Base-by-base conservation (phyloP, 2,113 vertebrate species). In the Eira barbara region DNA sequence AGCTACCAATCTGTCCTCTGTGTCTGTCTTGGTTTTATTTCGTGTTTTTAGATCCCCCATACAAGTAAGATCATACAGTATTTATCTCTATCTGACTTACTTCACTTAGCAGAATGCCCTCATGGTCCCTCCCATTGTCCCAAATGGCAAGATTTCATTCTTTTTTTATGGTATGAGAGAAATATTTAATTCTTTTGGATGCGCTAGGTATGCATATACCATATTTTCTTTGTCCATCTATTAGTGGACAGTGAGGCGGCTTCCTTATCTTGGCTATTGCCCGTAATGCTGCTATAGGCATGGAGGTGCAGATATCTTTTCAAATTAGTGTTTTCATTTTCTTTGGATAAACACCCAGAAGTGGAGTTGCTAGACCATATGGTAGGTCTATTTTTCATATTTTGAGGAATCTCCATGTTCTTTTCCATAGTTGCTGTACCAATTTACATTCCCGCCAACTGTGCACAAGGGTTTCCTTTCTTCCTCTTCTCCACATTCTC, bases 171-270 rank as follows among this genome's bases (percentile, higher is more conserved):
- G 25, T 42, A 21, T 74, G 21, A 73, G 23, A 69, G 67, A 69
- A 21, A 69, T n/a, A n/a, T 69, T 69, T 69, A n/a, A 20, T 36
- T 69, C 42, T 78, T 17, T 47, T 18, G 14, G 27, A 47, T n/a
- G 45, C 12, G 0, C 2, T 57, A 10, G 3, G 3, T 52, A 4
- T 52, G 1, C 34, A 5, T 25, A 14, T 42, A 23, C 21, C 27
- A 59, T 15, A 27, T 92, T 73, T 83, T 82, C 65, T 92, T 92
- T 92, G 29, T 45, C 20, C 20, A 57, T 59, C 29, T 65, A 59
- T 55, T 67, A 31, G 42, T 57, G 49, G 79, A 59, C 21, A 18
- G 5, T 45, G 34, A 13, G 39, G 6, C 6, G 45, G 27, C 55
- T 79, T 45, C 49, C 36, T 29, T 12, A 45, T 45, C 29, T 92